A percentile compares a stretch with the other conserved stretches of the same genome.
These are phyloP conservation scores for Mesoclemmys tuberculata DNA, from an alignment of 2,113 vertebrate species.

Conservation along the genomic window DNA sequence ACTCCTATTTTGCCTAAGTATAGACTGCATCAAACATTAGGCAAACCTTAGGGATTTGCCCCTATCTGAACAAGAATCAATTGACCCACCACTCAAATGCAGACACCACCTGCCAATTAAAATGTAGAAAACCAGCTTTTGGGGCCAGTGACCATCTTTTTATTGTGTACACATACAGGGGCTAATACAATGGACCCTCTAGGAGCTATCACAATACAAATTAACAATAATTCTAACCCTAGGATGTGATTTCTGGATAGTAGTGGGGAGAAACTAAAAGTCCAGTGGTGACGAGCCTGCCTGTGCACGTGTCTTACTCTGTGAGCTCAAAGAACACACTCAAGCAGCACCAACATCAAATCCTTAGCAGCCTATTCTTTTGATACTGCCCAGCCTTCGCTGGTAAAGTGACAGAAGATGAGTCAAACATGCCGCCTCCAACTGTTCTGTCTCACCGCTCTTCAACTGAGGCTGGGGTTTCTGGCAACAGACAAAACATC, in stretches of 20 bases:
- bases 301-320: neutral
- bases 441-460: slow-evolving; percentile 15
- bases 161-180: neutral
- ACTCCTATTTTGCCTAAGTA: no score
- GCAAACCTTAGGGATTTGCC: slow-evolving; percentile 43
- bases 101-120: neutral
- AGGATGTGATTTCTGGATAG: neutral
- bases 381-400: neutral
- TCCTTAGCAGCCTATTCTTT: neutral
- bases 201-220: neutral
- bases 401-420: neutral
- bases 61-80: slow-evolving; percentile 52
- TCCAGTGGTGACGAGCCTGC: neutral
- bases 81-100: slow-evolving; percentile 36
- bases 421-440: neutral
- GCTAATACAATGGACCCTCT: neutral
- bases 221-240: neutral
- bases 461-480: slow-evolving; percentile 18
- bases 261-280: slow-evolving; percentile 28
- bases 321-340: neutral
- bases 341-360: neutral
- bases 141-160: neutral
- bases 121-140: neutral
- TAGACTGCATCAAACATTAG: no score
- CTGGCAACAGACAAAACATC: slow-evolving; percentile 17